phyloP scores from a whole-genome alignment of 2,113 vertebrate genomes.

The Pelobates fuscus region DNA sequence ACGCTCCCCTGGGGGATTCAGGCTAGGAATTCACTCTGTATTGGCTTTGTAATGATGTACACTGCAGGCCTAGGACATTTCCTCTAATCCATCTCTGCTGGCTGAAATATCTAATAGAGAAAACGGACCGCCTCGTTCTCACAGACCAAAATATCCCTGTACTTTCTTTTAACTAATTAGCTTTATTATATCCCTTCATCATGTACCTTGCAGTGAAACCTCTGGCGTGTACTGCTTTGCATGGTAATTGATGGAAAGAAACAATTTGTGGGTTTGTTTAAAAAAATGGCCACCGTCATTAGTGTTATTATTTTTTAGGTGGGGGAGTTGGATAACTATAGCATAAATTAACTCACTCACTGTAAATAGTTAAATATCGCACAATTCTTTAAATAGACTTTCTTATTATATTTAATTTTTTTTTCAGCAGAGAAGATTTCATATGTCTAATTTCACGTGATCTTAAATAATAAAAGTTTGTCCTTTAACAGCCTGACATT shows the following conservation, averaged over 20 bases:
- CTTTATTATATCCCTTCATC: slow-evolving; percentile 40
- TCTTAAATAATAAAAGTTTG: too few relatives aligned
- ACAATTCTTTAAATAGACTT: neutral
- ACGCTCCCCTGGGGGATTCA: slow-evolving; percentile 39
- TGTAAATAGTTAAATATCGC: slow-evolving; percentile 2
- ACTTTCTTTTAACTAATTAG: slow-evolving; percentile 37
- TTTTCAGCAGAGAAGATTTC: too few relatives aligned
- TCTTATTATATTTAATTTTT: too few relatives aligned
- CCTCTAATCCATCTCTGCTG: slow-evolving; percentile 47
- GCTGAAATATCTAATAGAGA: slow-evolving; percentile 47
- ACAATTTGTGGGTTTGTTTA: slow-evolving; percentile 19
- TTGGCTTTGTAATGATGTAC: slow-evolving; percentile 49
- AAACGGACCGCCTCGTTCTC: slow-evolving; percentile 17
- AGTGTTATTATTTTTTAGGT: slow-evolving; percentile 10
- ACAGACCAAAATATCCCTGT: slow-evolving; percentile 41
- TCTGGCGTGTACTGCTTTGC: slow-evolving; percentile 42
- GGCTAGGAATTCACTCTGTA: slow-evolving; percentile 44
- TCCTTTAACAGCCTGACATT: too few relatives aligned
- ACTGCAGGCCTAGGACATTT: slow-evolving; percentile 44
- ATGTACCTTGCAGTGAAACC: slow-evolving; percentile 38
- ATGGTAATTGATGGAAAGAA: slow-evolving; percentile 43
- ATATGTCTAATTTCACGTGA: too few relatives aligned
- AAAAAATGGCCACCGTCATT: slow-evolving; percentile 27
- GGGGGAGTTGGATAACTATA: neutral
- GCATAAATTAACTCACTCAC: neutral